These are phyloP conservation scores for Nibea coibor DNA, from an alignment of 2,113 vertebrate genomes.

Conservation along the genomic window DNA sequence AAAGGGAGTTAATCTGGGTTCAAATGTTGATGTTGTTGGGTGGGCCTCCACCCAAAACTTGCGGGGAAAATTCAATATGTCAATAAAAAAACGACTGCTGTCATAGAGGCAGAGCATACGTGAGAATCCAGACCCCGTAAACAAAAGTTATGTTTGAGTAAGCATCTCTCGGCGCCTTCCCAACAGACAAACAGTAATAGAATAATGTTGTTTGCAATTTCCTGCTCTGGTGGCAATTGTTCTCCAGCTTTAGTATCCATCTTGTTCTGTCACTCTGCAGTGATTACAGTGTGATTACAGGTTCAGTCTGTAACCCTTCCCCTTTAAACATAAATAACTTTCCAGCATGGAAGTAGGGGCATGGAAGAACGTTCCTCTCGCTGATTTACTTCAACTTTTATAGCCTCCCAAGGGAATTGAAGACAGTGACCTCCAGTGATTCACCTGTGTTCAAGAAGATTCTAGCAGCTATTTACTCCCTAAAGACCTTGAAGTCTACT, in stretches of 20 bases:
- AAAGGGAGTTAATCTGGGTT: not conserved
- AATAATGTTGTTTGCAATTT: slow-evolving; percentile 41
- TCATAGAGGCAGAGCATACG: not conserved
- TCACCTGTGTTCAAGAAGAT: slow-evolving; percentile 38
- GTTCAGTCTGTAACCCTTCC: slow-evolving; percentile 32
- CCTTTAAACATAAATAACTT: slow-evolving; percentile 57
- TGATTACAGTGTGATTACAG: slow-evolving; percentile 62
- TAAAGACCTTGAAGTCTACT: slow-evolving; percentile 33
- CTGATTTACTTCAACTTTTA: slow-evolving; percentile 62
- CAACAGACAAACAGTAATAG: slow-evolving; percentile 5
- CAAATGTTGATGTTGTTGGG: not conserved
- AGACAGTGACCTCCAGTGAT: slow-evolving; percentile 60
- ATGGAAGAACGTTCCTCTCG: slow-evolving; percentile 36
- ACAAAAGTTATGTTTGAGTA: not conserved
- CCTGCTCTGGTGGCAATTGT: slow-evolving; percentile 17
- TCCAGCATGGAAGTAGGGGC: slow-evolving; percentile 37
- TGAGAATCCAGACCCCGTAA: not conserved
- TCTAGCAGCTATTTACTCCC: slow-evolving; percentile 21
- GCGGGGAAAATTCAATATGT: not conserved
- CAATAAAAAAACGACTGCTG: not conserved
- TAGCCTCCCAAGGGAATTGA: slow-evolving; percentile 46
- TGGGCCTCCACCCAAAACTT: not conserved
- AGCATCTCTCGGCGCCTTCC: not conserved
- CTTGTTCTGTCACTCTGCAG: slow-evolving; percentile 27
- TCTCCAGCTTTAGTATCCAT: slow-evolving; percentile 42